phyloP scores from a whole-genome alignment of 2,797 vertebrate genomes.

The Halcyon smyrnensis region DNA sequence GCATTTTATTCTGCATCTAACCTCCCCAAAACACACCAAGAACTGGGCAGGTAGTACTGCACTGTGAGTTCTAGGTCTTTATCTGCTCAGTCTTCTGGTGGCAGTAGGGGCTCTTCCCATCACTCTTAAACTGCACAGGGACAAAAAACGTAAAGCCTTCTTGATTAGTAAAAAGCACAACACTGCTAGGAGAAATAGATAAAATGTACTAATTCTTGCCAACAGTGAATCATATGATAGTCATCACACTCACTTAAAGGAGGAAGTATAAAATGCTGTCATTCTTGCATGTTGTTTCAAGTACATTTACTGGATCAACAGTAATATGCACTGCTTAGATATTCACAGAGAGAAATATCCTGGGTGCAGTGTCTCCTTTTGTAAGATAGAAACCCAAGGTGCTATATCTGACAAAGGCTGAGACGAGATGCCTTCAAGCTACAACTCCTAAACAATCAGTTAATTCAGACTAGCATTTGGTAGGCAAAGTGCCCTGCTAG shows the following conservation, averaged over 20 bases:
- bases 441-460: not conserved
- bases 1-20: not conserved
- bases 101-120: not conserved
- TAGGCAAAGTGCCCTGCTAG: not conserved
- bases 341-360: not conserved
- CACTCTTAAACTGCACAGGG: not conserved
- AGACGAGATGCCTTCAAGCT: not conserved
- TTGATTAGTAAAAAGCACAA: conserved; percentile 14
- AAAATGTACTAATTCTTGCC: conserved; percentile 1
- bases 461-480: not conserved
- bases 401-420: not conserved
- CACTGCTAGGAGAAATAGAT: not conserved
- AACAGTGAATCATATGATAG: conserved; percentile 40
- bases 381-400: not conserved
- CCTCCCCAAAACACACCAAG: not conserved
- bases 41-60: not conserved
- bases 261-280: conserved; percentile 2
- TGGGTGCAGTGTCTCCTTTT: not conserved
- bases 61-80: not conserved
- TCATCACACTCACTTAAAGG: not conserved
- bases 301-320: not conserved
- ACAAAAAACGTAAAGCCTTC: not conserved
- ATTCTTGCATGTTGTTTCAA: conserved; percentile 44
- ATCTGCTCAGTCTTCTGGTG: not conserved
- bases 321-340: not conserved